Conservation (phyloP, 2,888 invertebrate genomes). For the Mycalesis mineus region DNA sequence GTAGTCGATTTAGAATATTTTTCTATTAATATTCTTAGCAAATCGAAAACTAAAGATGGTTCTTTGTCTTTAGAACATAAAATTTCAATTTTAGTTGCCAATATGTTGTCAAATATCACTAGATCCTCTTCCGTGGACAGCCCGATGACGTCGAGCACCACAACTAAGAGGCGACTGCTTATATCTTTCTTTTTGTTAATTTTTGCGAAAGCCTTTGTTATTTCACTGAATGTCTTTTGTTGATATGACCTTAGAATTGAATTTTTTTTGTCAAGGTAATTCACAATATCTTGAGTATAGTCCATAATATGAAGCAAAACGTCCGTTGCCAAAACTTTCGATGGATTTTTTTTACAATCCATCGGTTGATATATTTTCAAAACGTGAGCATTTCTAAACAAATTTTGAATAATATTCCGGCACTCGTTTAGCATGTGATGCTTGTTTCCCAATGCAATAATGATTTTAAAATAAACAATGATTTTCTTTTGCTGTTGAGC, state of each 20-base stretch:
- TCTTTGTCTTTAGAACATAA: slow-evolving; percentile 67
- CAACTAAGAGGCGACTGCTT: slow-evolving; percentile 53
- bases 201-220: slow-evolving; percentile 68
- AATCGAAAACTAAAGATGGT: slow-evolving; percentile 70
- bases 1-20: slow-evolving; percentile 59
- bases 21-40: slow-evolving; percentile 65
- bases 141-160: slow-evolving; percentile 64
- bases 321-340: slow-evolving; percentile 50
- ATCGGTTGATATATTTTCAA: slow-evolving; percentile 61
- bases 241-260: slow-evolving; percentile 70
- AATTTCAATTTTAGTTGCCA: slow-evolving; percentile 44
- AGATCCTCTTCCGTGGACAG: slow-evolving; percentile 58
- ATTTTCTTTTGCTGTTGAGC: slow-evolving; percentile 48
- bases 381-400: slow-evolving; percentile 62
- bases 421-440: slow-evolving; percentile 50
- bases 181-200: slow-evolving; percentile 58
- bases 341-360: slow-evolving; percentile 46
- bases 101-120: slow-evolving; percentile 61
- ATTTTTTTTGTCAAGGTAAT: slow-evolving; percentile 50
- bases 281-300: slow-evolving; percentile 48
- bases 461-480: slow-evolving; percentile 47
- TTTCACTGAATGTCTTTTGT: slow-evolving; percentile 71
- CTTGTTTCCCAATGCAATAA: slow-evolving; percentile 52
- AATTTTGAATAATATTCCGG: slow-evolving; percentile 47
- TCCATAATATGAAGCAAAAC: slow-evolving; percentile 54